Conservation (phyloP, 2,888 invertebrate species). For the Lymantria dispar region DNA sequence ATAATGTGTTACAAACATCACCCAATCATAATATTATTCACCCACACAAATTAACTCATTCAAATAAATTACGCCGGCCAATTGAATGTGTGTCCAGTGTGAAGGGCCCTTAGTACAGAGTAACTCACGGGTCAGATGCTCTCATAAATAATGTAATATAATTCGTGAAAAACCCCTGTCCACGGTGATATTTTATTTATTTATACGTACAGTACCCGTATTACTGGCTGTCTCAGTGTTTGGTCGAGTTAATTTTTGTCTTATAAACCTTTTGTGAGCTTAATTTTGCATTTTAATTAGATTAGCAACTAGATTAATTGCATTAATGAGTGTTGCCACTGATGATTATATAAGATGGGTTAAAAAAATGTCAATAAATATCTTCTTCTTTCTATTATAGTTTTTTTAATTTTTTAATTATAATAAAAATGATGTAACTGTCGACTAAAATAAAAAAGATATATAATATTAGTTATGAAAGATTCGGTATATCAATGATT, state of each 20-base stretch:
- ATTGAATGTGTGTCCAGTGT: conserved; percentile 27
- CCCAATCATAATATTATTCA: conserved; percentile 5
- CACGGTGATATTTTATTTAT: conserved; percentile 47
- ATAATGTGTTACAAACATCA: not conserved
- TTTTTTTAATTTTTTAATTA: too few species aligned
- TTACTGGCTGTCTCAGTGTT: conserved; percentile 39
- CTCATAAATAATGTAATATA: conserved; percentile 81
- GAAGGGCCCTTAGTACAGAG: conserved; percentile 26
- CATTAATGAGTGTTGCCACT: too few species aligned
- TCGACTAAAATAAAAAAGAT: too few species aligned
- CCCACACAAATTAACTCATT: conserved; percentile 5
- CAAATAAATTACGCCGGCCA: conserved; percentile 20
- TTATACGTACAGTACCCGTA: conserved; percentile 63
- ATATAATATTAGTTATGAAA: too few species aligned
- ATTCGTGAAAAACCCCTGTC: conserved; percentile 75
- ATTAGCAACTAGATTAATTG: conserved; percentile 1
- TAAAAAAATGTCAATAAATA: too few species aligned
- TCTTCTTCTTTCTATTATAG: too few species aligned
- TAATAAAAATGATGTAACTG: too few species aligned
- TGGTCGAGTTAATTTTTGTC: conserved; percentile 9
- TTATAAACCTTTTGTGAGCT: not conserved
- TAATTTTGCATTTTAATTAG: conserved; percentile 4
- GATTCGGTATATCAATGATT: too few species aligned
- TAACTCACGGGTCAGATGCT: conserved; percentile 63
- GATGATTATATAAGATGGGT: too few species aligned